Conservation (phyloP, 2,888 invertebrate species). For the Gerris lacustris region DNA sequence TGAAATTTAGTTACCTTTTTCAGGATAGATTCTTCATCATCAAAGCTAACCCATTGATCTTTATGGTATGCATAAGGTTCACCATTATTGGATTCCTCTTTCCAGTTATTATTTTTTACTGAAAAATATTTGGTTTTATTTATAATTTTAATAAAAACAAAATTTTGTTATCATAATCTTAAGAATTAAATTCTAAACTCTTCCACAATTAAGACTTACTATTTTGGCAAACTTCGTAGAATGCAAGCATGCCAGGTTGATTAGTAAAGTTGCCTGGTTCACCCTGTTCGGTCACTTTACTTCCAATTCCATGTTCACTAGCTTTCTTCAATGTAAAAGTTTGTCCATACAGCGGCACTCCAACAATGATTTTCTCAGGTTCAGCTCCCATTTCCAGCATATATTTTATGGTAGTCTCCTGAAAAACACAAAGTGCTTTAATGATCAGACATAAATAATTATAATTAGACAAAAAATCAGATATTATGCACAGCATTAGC, state of each 20-base stretch:
- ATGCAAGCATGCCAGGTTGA: conserved; percentile 54
- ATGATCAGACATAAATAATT: neutral
- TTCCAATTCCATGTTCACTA: conserved; percentile 42
- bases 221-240: conserved; percentile 51
- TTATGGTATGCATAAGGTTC: conserved; percentile 66
- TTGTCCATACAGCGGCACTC: conserved; percentile 79
- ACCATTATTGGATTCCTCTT: conserved; percentile 44
- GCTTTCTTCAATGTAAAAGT: conserved; percentile 51
- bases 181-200: no score
- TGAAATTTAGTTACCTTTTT: conserved; percentile 46
- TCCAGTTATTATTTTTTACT: conserved; percentile 57
- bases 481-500: no score
- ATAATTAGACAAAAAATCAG: no score
- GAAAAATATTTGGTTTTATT: conserved; percentile 28
- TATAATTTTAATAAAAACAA: no score
- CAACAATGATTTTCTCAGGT: conserved; percentile 62
- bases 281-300: conserved; percentile 59
- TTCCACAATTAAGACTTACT: conserved; percentile 12
- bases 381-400: conserved; percentile 52
- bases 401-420: conserved; percentile 25
- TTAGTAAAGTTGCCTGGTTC: conserved; percentile 56
- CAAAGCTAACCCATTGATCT: conserved; percentile 84
- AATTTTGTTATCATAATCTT: no score
- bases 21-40: conserved; percentile 62
- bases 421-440: conserved; percentile 8